Evolutionary conservation across 2,113 vertebrate species (phyloP), one percentile per base, ranked within the genome.

Genomic region (Hyperopisus bebe): DNA sequence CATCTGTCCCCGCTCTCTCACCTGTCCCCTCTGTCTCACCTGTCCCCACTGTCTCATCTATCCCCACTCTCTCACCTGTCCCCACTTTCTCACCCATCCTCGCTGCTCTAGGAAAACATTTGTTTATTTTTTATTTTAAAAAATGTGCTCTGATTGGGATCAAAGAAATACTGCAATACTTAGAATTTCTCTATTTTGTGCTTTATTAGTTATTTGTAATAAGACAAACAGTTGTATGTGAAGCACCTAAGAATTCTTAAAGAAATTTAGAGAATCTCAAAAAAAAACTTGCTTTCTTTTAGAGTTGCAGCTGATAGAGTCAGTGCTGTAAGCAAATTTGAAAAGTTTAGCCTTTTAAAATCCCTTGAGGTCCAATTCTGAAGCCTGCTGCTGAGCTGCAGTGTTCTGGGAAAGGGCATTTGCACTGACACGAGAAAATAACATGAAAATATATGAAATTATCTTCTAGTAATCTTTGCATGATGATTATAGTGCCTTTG

Each of bases 391-490:
- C 39, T 62, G 80, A 46, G 51, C 51, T 50, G 42, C 24, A 1
- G 51, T 48, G 39, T 42, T 35, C 39, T 39, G 44, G 55, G 15
- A 31, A 84, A 70, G 42, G 35, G 46, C 10, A 48, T 70, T 88
- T 8, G 11, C 4, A 39, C 44, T 74, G 87, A n/a, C 42, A 47
- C 19, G 87, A 31, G 62, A 74, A 24, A 62, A 88, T 46, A 66
- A 46, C n/a, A 44, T 1, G 5, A 88, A 88, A 88, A 88, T 19
- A 24, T 39, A 42, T 89, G n/a, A 55, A 89, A 89, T 89, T 89
- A 89, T 89, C 89, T 84, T 62, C 24, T 53, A 53, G 47, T 87
- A 89, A 88, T 90, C 58, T 88, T 51, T 51, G 53, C 39, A 80
- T 24, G 62, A 77, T 88, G 17, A 86, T 89, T 55, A 11, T 87